A percentile compares a stretch with the other conserved stretches of the same genome.
These are phyloP conservation scores for Leptinotarsa tumamoca DNA, from an alignment of 2,888 invertebrate species.

Conservation along the genomic window DNA sequence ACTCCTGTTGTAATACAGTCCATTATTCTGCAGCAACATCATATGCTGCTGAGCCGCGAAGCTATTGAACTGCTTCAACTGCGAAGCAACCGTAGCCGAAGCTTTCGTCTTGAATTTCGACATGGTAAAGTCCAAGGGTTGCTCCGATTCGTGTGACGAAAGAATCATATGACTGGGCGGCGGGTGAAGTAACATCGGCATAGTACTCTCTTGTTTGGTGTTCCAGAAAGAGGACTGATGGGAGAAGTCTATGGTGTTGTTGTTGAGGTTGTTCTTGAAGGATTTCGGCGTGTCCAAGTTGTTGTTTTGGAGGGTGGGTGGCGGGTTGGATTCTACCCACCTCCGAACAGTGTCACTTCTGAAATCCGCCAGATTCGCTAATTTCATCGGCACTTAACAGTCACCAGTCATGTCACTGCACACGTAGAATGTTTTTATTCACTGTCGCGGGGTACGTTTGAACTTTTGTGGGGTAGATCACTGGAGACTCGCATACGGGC, in stretches of 20 bases:
- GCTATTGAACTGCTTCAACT: slow-evolving; percentile 63
- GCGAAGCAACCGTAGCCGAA: slow-evolving; percentile 61
- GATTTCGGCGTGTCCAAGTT: slow-evolving; percentile 63
- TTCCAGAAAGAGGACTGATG: slow-evolving; percentile 59
- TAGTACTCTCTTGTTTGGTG: slow-evolving; percentile 57
- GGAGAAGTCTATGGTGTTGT: slow-evolving; percentile 69
- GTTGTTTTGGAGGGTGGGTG: slow-evolving; percentile 68
- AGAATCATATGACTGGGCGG: slow-evolving; percentile 67
- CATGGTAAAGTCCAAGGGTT: slow-evolving; percentile 82
- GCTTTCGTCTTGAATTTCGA: slow-evolving; percentile 69
- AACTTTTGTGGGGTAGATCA: slow-evolving; percentile 26
- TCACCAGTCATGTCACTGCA: slow-evolving; percentile 46
- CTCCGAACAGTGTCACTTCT: slow-evolving; percentile 72
- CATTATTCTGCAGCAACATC: slow-evolving; percentile 65
- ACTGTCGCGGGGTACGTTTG: slow-evolving; percentile 52
- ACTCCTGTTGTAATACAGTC: slow-evolving; percentile 62
- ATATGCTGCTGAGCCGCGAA: slow-evolving; percentile 62
- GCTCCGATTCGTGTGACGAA: slow-evolving; percentile 69
- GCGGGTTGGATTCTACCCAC: slow-evolving; percentile 70
- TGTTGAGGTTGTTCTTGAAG: slow-evolving; percentile 65
- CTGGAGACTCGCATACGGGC: slow-evolving; percentile 38
- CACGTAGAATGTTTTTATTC: slow-evolving; percentile 52
- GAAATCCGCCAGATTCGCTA: slow-evolving; percentile 72
- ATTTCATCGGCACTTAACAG: slow-evolving; percentile 41
- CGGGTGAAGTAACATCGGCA: slow-evolving; percentile 74